phyloP scores from a whole-genome alignment of 2,888 invertebrate species.

The Girardia tigrina region DNA sequence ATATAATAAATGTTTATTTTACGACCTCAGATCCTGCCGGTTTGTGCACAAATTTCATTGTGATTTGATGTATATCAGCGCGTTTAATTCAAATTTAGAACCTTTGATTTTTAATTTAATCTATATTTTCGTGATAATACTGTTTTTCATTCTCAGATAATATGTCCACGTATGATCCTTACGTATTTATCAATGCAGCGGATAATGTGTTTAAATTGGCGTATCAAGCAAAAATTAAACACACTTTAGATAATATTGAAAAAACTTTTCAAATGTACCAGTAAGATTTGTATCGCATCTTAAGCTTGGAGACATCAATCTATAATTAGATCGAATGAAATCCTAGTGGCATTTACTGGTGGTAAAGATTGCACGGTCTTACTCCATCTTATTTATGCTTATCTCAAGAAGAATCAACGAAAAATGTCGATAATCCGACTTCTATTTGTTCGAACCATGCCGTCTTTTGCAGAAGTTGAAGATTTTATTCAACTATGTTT shows the following conservation, averaged over 20 bases:
- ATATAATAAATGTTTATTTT: neutral
- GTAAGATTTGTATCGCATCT: neutral
- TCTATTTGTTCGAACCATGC: constrained; percentile 66
- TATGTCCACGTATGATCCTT: neutral
- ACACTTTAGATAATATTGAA: neutral
- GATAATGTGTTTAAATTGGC: neutral
- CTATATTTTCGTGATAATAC: neutral
- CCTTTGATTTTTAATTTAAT: neutral
- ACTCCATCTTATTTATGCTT: neutral
- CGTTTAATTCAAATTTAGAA: neutral
- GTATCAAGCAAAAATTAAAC: neutral
- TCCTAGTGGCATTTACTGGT: neutral
- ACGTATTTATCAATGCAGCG: neutral
- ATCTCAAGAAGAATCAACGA: neutral
- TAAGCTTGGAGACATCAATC: neutral
- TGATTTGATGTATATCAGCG: neutral
- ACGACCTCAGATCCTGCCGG: neutral
- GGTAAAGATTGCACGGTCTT: constrained; percentile 24
- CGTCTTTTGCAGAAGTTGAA: constrained; percentile 70
- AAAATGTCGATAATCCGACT: neutral
- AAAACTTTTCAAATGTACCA: neutral
- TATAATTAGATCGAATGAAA: neutral
- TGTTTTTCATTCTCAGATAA: neutral
- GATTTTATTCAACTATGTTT: constrained; percentile 64
- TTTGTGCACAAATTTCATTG: neutral